These are phyloP conservation scores for Butorides virescens DNA, from an alignment of 2,113 vertebrate species.

Conservation along the genomic window DNA sequence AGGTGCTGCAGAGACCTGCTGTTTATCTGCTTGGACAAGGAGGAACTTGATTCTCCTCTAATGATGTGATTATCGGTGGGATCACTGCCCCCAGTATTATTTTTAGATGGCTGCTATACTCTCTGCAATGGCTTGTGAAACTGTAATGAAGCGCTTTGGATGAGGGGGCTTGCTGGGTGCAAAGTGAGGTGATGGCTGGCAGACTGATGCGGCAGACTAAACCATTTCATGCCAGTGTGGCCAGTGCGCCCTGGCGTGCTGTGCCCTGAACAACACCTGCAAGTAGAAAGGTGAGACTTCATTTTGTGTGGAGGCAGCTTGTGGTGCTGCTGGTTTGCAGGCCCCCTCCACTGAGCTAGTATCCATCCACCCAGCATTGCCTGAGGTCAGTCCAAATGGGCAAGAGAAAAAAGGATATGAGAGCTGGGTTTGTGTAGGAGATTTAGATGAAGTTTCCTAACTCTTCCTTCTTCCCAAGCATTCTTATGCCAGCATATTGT, in stretches of 20 bases:
- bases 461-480: not conserved
- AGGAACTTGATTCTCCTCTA: not conserved
- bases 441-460: not conserved
- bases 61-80: not conserved
- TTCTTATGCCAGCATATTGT: not conserved
- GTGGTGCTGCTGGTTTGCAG: not conserved
- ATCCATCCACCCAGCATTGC: accelerated
- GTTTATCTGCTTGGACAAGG: not conserved
- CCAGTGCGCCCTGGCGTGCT: not conserved
- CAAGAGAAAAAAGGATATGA: not conserved
- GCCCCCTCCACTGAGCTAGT: not conserved
- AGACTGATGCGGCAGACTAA: not conserved
- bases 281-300: not conserved
- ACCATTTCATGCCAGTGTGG: not conserved
- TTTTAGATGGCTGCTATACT: not conserved
- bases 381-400: accelerated
- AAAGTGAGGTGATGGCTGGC: not conserved
- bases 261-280: not conserved
- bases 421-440: not conserved
- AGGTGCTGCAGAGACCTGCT: not conserved
- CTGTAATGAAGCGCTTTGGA: not conserved
- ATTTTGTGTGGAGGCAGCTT: not conserved
- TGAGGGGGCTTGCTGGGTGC: not conserved
- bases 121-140: not conserved
- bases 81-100: not conserved